Conservation (phyloP, 2,113 vertebrate species). For the Chunga burmeisteri region DNA sequence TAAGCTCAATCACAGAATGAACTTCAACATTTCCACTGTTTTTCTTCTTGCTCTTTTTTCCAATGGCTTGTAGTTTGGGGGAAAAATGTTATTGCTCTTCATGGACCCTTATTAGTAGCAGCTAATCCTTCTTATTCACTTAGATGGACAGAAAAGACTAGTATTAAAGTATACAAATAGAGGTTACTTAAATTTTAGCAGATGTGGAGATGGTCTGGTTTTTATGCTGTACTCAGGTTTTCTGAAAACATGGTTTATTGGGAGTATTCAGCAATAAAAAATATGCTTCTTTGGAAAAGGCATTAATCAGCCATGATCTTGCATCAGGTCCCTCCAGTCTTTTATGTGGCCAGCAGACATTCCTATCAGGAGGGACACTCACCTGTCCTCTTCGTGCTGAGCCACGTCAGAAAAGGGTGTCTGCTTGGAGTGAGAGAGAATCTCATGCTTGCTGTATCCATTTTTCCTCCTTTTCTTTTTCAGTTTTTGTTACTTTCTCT, state of each 20-base stretch:
- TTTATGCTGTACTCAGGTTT: not conserved
- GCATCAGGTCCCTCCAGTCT: not conserved
- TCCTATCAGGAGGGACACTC: not conserved
- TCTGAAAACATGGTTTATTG: not conserved
- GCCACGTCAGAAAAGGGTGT: not conserved
- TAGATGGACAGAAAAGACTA: not conserved
- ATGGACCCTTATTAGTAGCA: not conserved
- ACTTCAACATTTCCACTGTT: not conserved
- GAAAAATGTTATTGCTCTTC: not conserved
- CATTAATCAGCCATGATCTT: not conserved
- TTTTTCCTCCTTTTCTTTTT: not conserved
- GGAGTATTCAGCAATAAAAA: not conserved
- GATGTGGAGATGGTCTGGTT: not conserved
- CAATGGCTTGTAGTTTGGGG: not conserved
- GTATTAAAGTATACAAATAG: not conserved
- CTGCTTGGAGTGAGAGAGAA: not conserved
- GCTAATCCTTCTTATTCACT: not conserved
- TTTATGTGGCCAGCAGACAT: not conserved
- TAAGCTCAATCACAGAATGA: not conserved
- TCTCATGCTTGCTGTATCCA: not conserved
- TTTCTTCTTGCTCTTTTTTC: not conserved
- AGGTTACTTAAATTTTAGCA: not conserved
- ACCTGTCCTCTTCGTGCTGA: not conserved
- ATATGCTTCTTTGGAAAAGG: not conserved
- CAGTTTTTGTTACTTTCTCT: not conserved